phyloP scores from a whole-genome alignment of 2,113 vertebrate species.

The Lampris megalopsis region DNA sequence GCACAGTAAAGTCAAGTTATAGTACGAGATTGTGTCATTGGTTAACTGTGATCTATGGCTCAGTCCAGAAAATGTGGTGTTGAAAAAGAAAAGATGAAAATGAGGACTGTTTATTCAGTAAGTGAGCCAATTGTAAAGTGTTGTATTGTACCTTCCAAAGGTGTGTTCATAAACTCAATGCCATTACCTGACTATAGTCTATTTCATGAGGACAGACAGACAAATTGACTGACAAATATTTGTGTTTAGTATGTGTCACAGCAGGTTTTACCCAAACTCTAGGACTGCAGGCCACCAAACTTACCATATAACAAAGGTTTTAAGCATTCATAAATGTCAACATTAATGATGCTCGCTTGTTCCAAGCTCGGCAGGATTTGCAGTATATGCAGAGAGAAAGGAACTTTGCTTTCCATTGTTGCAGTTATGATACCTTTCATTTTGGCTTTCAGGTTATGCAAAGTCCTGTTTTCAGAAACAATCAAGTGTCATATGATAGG shows the following conservation, averaged over 20 bases:
- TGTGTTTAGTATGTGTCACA: constrained; percentile 55
- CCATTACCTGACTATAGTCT: constrained; percentile 51
- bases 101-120: constrained; percentile 65
- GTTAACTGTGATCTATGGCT: constrained; percentile 71
- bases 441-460: constrained; percentile 61
- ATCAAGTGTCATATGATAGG: constrained; percentile 59
- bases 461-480: constrained; percentile 55
- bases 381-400: constrained; percentile 17
- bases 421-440: constrained; percentile 55
- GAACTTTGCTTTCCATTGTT: constrained; percentile 38
- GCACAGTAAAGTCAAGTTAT: constrained; percentile 72
- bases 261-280: constrained; percentile 37
- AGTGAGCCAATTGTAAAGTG: constrained; percentile 75
- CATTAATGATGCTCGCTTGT: constrained; percentile 30
- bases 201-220: constrained; percentile 53
- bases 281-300: constrained; percentile 37
- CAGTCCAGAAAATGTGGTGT: constrained; percentile 72
- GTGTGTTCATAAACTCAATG: constrained; percentile 71
- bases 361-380: constrained; percentile 28
- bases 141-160: constrained; percentile 77
- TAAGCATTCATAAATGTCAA: constrained; percentile 34
- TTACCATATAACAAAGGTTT: constrained; percentile 5
- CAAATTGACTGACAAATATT: constrained; percentile 13
- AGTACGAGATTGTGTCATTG: constrained; percentile 74
- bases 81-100: constrained; percentile 67